A percentile compares a stretch with the other conserved stretches of the same genome.
These are phyloP conservation scores for Ectemnius lituratus DNA, from an alignment of 2,888 invertebrate species.

Conservation along the genomic window DNA sequence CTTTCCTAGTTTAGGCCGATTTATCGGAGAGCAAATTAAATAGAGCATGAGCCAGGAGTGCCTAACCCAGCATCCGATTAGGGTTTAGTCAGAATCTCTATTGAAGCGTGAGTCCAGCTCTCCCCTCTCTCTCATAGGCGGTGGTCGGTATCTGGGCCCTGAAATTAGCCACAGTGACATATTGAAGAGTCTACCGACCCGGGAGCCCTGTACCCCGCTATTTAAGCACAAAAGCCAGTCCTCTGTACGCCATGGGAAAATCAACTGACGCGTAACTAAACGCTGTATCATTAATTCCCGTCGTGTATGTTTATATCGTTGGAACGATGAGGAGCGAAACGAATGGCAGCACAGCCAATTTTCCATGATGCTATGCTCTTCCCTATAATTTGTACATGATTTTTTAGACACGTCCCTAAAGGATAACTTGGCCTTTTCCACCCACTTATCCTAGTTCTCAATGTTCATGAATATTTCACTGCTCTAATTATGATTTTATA, in stretches of 20 bases:
- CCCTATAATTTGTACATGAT: background rate
- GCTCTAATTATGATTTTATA: too few species aligned
- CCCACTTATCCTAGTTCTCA: too few species aligned
- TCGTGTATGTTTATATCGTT: constrained; percentile 74
- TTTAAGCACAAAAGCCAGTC: constrained; percentile 46
- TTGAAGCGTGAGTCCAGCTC: constrained; percentile 8
- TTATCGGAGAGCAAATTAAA: background rate
- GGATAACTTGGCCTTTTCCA: too few species aligned
- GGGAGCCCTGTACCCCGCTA: constrained; percentile 22
- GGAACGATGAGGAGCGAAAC: constrained; percentile 58
- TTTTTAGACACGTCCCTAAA: too few species aligned
- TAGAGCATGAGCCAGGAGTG: background rate
- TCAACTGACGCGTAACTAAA: constrained; percentile 78
- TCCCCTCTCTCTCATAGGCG: constrained; percentile 39
- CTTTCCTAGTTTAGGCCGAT: background rate
- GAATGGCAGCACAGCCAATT: constrained; percentile 52
- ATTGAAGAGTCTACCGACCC: constrained; percentile 63
- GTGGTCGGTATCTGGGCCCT: constrained; percentile 66
- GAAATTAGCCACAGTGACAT: constrained; percentile 78
- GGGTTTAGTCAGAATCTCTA: background rate
- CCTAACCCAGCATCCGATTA: constrained; percentile 5
- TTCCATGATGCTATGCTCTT: constrained; percentile 27
- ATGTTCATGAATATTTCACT: too few species aligned
- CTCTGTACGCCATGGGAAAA: constrained; percentile 73
- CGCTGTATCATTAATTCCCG: constrained; percentile 76